Conservation (phyloP, 2,113 vertebrate genomes). For the Egretta garzetta region DNA sequence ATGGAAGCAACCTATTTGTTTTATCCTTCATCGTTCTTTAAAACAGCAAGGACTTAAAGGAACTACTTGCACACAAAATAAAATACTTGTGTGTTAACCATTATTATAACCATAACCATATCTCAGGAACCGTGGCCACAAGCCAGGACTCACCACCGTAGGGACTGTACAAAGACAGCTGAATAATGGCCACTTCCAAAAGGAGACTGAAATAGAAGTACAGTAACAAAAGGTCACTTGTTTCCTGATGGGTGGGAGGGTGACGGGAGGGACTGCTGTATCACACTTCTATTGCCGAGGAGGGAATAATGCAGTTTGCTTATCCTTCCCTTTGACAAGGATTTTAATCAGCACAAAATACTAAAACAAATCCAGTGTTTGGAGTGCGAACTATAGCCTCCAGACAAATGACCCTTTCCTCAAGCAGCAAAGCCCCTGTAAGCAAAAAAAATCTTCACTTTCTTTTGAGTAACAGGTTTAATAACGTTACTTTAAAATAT, state of each 20-base stretch:
- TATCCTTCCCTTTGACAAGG: neutral
- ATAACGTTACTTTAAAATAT: neutral
- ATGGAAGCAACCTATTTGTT: neutral
- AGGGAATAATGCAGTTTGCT: neutral
- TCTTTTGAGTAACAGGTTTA: neutral
- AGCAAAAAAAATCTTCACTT: neutral
- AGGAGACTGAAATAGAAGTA: too few relatives aligned
- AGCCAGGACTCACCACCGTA: rapidly evolving
- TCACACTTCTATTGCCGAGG: neutral
- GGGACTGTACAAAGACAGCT: too few relatives aligned
- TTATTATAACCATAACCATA: rapidly evolving
- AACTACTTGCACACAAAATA: neutral
- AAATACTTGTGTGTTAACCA: neutral
- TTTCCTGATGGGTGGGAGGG: neutral
- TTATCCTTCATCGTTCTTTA: neutral
- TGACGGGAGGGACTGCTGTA: neutral
- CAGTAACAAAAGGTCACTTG: neutral
- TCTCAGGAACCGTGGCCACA: rapidly evolving
- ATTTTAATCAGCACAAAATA: neutral
- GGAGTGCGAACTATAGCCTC: neutral
- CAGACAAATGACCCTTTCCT: neutral
- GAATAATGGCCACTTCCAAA: rapidly evolving
- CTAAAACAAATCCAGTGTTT: neutral
- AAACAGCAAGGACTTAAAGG: neutral
- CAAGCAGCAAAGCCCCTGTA: neutral